Evolutionary conservation across 1,140 invertebrate species (phyloP).

Genomic region (Belonocnema kinseyi): DNA sequence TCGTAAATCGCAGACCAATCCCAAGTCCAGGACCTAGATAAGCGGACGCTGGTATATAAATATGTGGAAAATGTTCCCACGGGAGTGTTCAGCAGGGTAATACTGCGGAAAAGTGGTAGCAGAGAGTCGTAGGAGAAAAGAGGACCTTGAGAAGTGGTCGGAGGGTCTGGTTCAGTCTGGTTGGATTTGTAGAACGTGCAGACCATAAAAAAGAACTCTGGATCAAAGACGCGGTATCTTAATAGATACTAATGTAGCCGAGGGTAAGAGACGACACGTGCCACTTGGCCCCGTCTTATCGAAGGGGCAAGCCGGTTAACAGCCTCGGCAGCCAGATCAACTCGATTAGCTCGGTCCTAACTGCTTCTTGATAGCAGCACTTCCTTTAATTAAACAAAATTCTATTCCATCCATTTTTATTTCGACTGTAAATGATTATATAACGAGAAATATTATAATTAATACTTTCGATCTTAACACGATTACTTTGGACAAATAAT

Average conservation of each 20-base stretch:
- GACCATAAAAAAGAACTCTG: background rate
- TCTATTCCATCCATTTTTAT: no score
- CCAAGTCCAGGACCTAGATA: background rate
- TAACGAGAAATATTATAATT: no score
- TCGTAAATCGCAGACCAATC: background rate
- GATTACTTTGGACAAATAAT: no score
- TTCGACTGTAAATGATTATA: no score
- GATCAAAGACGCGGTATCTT: conserved; percentile 24
- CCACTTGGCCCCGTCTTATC: conserved; percentile 23
- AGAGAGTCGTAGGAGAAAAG: background rate
- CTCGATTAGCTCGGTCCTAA: background rate
- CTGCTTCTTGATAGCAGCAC: background rate
- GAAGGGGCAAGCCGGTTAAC: conserved; percentile 15
- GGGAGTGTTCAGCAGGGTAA: background rate
- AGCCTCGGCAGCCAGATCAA: conserved; percentile 20
- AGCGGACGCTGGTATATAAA: background rate
- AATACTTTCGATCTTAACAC: no score
- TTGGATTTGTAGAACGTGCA: conserved; percentile 12
- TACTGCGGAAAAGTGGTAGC: background rate
- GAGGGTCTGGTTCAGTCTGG: background rate
- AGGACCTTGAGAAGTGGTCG: background rate
- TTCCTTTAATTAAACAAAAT: background rate
- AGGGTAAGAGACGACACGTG: conserved; percentile 25
- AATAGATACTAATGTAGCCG: conserved; percentile 27
- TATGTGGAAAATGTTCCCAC: conserved; percentile 22